phyloP scores from a whole-genome alignment of 1,140 invertebrate genomes.

The Lepidotrigona ventralis region DNA sequence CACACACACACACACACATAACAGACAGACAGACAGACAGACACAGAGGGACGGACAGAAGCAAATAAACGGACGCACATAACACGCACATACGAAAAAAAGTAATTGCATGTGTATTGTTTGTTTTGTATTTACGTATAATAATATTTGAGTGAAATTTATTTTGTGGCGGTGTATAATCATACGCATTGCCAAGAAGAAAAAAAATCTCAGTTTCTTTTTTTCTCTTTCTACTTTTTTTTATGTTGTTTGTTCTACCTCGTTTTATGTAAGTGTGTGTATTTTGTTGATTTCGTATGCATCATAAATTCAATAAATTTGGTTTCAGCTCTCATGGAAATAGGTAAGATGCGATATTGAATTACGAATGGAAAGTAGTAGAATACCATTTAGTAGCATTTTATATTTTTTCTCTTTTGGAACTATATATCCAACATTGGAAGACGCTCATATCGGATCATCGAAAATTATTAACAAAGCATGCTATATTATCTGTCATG shows the following conservation, averaged over 20 bases:
- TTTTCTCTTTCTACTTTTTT: constrained; percentile 42
- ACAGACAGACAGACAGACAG: too few relatives aligned
- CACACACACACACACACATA: too few relatives aligned
- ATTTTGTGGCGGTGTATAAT: constrained; percentile 61
- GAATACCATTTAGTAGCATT: constrained; percentile 68
- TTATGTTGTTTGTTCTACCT: constrained; percentile 56
- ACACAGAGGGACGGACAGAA: neutral
- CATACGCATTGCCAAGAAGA: constrained; percentile 46
- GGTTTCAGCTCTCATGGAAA: constrained; percentile 79
- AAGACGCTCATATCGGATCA: constrained; percentile 43
- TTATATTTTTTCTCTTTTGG: constrained; percentile 62
- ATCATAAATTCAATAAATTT: constrained; percentile 73
- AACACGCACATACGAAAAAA: constrained; percentile 17
- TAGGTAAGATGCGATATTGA: constrained; percentile 78
- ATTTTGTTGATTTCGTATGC: constrained; percentile 62
- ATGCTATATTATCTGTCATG: neutral
- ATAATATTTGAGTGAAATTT: constrained; percentile 61
- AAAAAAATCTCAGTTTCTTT: neutral
- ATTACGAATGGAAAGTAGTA: constrained; percentile 74
- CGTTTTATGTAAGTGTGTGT: constrained; percentile 65
- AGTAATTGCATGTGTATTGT: constrained; percentile 74
- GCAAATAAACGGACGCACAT: neutral
- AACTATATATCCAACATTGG: constrained; percentile 36
- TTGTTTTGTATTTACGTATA: constrained; percentile 70
- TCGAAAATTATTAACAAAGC: constrained; percentile 37